Evolutionary conservation across 2,113 vertebrate genomes (phyloP).

Genomic region (Thunnus maccoyii): DNA sequence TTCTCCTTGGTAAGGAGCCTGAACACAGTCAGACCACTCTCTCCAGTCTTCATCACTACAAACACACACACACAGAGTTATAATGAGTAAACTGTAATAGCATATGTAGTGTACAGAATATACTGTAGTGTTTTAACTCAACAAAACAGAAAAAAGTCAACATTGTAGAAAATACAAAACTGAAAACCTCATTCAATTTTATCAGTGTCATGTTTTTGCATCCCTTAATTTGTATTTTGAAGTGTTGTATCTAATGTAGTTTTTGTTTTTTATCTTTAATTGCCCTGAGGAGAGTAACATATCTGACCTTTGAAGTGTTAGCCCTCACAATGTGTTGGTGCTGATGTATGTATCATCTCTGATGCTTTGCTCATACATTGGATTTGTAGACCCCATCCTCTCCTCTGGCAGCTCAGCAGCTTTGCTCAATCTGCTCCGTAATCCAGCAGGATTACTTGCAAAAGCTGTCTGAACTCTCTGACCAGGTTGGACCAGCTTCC

Average conservation of each 20-base stretch:
- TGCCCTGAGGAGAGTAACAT: not conserved
- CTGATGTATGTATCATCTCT: slow-evolving; percentile 66
- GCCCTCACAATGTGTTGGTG: slow-evolving; percentile 27
- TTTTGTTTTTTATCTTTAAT: not conserved
- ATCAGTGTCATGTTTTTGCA: too few relatives aligned
- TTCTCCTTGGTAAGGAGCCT: slow-evolving; percentile 85
- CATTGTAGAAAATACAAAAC: too few relatives aligned
- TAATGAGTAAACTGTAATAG: not conserved
- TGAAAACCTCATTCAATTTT: too few relatives aligned
- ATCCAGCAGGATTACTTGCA: slow-evolving; percentile 77
- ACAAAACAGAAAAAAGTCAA: too few relatives aligned
- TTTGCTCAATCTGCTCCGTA: slow-evolving; percentile 78
- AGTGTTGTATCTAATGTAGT: not conserved
- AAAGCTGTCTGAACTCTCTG: slow-evolving; percentile 70
- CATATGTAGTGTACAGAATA: too few relatives aligned
- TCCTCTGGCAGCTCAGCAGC: slow-evolving; percentile 56
- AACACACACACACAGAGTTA: slow-evolving; percentile 19
- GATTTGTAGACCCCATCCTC: slow-evolving; percentile 64
- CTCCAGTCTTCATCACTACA: slow-evolving; percentile 85
- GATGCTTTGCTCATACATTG: slow-evolving; percentile 53
- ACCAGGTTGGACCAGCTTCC: slow-evolving; percentile 38
- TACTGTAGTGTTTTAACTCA: too few relatives aligned
- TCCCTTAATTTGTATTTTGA: too few relatives aligned
- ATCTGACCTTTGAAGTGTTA: slow-evolving; percentile 32
- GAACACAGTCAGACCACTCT: slow-evolving; percentile 83